A percentile compares a stretch with the other conserved stretches of the same genome.
phyloP scores from a whole-genome alignment of 2,888 invertebrate species.

The Hemithea aestivaria region DNA sequence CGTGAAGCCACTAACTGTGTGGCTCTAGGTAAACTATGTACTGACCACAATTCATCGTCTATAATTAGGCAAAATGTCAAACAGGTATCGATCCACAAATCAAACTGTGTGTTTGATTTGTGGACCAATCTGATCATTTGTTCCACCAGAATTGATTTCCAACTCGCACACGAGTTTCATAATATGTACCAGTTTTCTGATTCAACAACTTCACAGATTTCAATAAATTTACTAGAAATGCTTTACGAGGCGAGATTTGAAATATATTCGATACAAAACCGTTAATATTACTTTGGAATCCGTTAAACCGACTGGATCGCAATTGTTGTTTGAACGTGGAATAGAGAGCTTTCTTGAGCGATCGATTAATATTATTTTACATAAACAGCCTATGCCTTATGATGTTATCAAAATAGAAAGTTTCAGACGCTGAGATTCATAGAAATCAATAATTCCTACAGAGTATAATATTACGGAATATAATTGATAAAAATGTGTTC shows the following conservation, averaged over 20 bases:
- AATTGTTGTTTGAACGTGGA: constrained; percentile 17
- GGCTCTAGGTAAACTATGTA: no score
- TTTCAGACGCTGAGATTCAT: no score
- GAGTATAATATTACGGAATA: no score
- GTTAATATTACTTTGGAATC: constrained; percentile 23
- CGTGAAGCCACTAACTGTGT: no score
- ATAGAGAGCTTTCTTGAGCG: constrained; percentile 10
- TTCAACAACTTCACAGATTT: constrained; percentile 7
- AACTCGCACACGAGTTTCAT: constrained; percentile 1
- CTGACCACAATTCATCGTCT: constrained; percentile 20
- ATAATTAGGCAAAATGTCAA: constrained; percentile 28
- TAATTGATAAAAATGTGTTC: no score
- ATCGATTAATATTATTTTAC: constrained; percentile 7
- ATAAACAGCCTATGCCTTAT: not conserved
- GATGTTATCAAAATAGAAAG: no score
- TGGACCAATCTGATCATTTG: constrained; percentile 3
- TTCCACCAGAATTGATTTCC: not conserved
- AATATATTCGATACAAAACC: constrained; percentile 16
- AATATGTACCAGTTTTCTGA: constrained; percentile 3
- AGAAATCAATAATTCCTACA: no score
- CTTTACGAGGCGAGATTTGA: constrained; percentile 10
- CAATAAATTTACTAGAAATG: constrained; percentile 13
- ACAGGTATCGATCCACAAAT: constrained; percentile 27
- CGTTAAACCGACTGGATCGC: constrained; percentile 18
- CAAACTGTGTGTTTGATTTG: constrained; percentile 41